Evolutionary conservation across 2,797 vertebrate genomes (phyloP), one percentile per base, ranked within the genome.

Genomic region (Myoxocephalus aenaeus): DNA sequence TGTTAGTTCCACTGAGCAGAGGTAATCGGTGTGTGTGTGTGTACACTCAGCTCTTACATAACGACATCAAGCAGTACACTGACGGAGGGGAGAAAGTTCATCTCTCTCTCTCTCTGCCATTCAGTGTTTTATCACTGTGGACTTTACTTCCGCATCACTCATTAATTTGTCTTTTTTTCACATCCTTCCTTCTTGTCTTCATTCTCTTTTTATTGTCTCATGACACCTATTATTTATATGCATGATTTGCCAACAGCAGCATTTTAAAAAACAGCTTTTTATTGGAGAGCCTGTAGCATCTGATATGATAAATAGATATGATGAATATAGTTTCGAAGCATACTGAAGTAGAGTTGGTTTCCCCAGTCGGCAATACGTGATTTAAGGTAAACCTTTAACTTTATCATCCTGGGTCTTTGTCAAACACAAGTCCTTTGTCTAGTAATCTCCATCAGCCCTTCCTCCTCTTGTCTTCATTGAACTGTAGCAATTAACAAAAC

Each of bases 1-100:
- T 91, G 83, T 85, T 80, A 86, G 87, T 89, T 83, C 78, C 46
- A 80, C 84, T 8, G 76, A 89, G 92, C 86, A 25, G 79, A 89
- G 90, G 87, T 90, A 91, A 93, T 93, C 68, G 56, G 85, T 89
- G 89, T 89, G 85, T 89, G 85, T 89, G 89, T 89, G 85, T 89
- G 79, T 87, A 83, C 79, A 81, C 83, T 89, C 80, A 42, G 72
- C 86, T 86, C 85, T 94, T 94, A 82, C 89, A 89, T 94, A 94
- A 94, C 80, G 48, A 77, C 77, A 75, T 87, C 73, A 82, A 77
- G 84, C 86, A 75, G 77, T 78, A 66, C 34, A 77, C 85, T 73
- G 86, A 89, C 53, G 9, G 86, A 86, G 81, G 81, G 89, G 88
- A 87, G 87, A 92, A 90, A 88, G 90, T 92, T 91, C 85, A 92